phyloP scores from a whole-genome alignment of 2,797 vertebrate species.

The Hippoglossus hippoglossus region DNA sequence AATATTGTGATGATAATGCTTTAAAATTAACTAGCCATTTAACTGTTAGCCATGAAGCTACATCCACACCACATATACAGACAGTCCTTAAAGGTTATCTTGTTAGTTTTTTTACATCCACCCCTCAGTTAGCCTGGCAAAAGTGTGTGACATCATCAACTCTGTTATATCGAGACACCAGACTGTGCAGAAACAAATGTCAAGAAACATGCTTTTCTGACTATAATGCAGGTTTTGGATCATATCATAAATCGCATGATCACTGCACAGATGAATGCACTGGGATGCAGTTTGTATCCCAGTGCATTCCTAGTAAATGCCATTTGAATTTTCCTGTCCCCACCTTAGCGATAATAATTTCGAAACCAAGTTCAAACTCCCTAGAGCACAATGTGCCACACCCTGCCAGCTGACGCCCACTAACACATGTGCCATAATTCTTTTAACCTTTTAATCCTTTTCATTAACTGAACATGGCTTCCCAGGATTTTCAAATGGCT shows the following conservation, averaged over 20 bases:
- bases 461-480: slow-evolving; percentile 29
- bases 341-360: neutral
- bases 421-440: slow-evolving; percentile 14
- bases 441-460: slow-evolving; percentile 20
- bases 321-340: too few relatives aligned
- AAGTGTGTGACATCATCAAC: neutral
- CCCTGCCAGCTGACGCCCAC: slow-evolving; percentile 42
- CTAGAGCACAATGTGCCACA: slow-evolving; percentile 27
- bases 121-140: too few relatives aligned
- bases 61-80: neutral
- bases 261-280: too few relatives aligned
- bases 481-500: slow-evolving; percentile 19
- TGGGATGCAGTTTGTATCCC: too few relatives aligned
- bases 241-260: neutral
- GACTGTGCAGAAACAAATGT: too few relatives aligned
- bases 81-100: neutral
- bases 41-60: neutral
- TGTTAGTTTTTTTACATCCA: neutral
- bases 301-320: too few relatives aligned
- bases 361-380: neutral
- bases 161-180: neutral
- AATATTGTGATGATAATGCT: neutral
- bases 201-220: too few relatives aligned
- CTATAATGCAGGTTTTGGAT: too few relatives aligned
- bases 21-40: neutral